Conservation (phyloP, 1,140 invertebrate genomes). For the Agrypnia vestita region DNA sequence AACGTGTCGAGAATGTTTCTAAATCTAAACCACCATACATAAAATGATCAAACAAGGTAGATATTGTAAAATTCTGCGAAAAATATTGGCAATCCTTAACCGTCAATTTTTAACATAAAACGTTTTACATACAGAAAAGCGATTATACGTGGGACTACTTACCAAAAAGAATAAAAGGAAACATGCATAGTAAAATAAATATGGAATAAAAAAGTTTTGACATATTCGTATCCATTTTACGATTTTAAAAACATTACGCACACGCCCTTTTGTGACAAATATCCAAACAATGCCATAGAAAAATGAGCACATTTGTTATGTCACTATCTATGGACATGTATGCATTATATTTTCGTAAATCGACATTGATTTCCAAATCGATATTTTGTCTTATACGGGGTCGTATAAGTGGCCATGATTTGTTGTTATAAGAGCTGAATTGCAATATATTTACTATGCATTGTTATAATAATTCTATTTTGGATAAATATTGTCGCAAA, state of each 20-base stretch:
- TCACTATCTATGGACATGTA: conserved; percentile 5
- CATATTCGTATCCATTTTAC: conserved; percentile 39
- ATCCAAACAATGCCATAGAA: conserved; percentile 36
- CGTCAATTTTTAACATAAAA: not conserved
- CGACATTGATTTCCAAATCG: not conserved
- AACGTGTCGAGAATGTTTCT: too few relatives aligned
- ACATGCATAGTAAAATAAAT: conserved; percentile 15
- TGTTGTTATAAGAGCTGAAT: too few relatives aligned
- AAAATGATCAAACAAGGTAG: too few relatives aligned
- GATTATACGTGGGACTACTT: not conserved
- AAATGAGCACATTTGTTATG: conserved; percentile 8
- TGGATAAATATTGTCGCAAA: too few relatives aligned
- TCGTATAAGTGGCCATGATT: not conserved
- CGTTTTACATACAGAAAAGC: not conserved
- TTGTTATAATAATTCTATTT: too few relatives aligned
- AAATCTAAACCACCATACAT: too few relatives aligned
- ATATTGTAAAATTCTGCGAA: not conserved
- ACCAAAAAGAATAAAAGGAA: conserved; percentile 1
- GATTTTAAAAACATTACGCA: conserved; percentile 52
- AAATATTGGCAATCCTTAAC: conserved; percentile 13
- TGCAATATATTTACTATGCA: too few relatives aligned
- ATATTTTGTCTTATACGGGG: not conserved
- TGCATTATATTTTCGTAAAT: not conserved
- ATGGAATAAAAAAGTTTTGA: not conserved
- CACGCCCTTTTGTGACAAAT: conserved; percentile 50